Base-by-base conservation (phyloP, 2,113 vertebrate genomes). In the Hymenochirus boettgeri region DNA sequence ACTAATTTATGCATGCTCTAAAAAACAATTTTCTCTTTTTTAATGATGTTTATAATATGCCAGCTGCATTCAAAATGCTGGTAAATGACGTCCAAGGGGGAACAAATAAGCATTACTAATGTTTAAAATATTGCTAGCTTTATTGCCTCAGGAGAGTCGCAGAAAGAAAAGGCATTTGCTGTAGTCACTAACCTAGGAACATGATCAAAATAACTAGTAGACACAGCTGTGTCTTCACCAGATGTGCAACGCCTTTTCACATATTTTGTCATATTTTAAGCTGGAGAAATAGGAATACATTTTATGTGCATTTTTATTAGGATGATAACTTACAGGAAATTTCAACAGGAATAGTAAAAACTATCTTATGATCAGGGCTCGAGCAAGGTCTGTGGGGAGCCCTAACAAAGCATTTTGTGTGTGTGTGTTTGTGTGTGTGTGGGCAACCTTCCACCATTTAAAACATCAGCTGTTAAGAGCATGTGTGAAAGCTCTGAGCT, bases 21-120 rank as follows among this genome's bases (percentile, higher is more conserved):
- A 33, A 42, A 47, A 54, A 53, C 42, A 57, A 19, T 3, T 17
- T 33, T 62, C 74, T 70, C 78, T 74, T 64, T 70, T 74, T 64
- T 62, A 42, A 63, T 61, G 22, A 60, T 9, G 25, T 8, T 33
- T 52, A 58, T 7, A 45, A 21, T 54, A 65, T 27, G 63, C 55
- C 66, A 54, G 65, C 67, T 62, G 58, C 46, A 48, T 4, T 0
- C 42, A 61, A 57, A 51, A 39, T 60, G 67, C 65, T 1, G 9
- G 45, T 46, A 58, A 27, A n/a, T 39, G 31, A 46, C 24, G 39
- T 57, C 70, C 60, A n/a, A 50, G 57, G 65, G 57, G 71, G 53
- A 69, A 27, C 35, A 58, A 47, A 63, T 61, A 35, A 37, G 55
- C 46, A 56, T 24, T 69, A 56, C 54, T 64, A 66, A 39, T 24